phyloP scores from a whole-genome alignment of 2,797 vertebrate species.

The Picus viridis region DNA sequence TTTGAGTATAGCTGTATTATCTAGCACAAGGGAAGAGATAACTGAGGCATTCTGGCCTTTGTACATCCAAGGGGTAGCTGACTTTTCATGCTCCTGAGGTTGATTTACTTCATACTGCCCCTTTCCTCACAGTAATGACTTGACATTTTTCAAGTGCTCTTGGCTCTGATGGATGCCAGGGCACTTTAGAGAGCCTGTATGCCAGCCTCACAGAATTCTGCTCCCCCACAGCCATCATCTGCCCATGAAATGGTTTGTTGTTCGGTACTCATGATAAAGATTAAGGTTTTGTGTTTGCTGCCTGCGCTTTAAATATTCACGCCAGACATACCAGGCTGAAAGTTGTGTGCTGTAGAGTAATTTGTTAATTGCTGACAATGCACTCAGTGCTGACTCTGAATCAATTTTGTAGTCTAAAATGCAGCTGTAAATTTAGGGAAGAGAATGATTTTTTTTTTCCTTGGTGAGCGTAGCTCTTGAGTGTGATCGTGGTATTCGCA shows the following conservation, averaged over 20 bases:
- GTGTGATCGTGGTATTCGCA: background rate
- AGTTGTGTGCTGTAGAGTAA: background rate
- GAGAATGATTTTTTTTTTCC: background rate
- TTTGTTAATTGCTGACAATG: slow-evolving; percentile 27
- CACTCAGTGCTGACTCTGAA: background rate
- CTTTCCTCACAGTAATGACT: slow-evolving; percentile 54
- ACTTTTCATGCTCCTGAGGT: slow-evolving; percentile 1
- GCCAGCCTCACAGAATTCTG: slow-evolving; percentile 1
- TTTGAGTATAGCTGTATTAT: slow-evolving; percentile 56
- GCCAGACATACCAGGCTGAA: background rate
- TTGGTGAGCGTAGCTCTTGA: background rate
- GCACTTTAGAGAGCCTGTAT: background rate
- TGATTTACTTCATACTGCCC: slow-evolving; percentile 5
- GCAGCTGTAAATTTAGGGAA: background rate
- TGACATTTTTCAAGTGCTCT: slow-evolving; percentile 64
- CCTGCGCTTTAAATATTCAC: background rate
- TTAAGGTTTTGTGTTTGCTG: background rate
- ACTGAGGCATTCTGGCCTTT: slow-evolving; percentile 56
- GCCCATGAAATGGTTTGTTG: background rate
- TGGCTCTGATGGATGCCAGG: slow-evolving; percentile 37
- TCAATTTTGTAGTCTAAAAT: background rate
- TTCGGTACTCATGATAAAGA: background rate
- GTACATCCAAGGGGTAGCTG: slow-evolving; percentile 37
- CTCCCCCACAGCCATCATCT: background rate
- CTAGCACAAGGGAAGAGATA: slow-evolving; percentile 37